A percentile compares a stretch with the other conserved stretches of the same genome.
Conservation (phyloP, 1,140 invertebrate species). For the Pristionchus pacificus region DNA sequence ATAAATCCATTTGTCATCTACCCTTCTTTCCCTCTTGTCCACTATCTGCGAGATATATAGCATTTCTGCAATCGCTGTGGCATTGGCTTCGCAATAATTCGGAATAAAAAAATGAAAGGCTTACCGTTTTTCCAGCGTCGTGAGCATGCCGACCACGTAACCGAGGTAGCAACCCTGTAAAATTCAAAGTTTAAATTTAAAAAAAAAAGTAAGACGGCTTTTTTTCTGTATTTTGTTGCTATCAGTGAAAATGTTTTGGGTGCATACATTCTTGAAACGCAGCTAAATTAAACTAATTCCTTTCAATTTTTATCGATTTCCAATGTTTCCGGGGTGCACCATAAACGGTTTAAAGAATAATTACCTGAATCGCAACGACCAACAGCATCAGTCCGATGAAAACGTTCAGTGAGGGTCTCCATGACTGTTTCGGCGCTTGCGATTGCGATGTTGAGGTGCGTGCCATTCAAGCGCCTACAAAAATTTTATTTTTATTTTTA, state of each 20-base stretch:
- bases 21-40: too few relatives aligned
- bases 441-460: too few relatives aligned
- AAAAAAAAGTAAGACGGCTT: too few relatives aligned
- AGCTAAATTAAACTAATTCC: too few relatives aligned
- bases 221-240: not conserved
- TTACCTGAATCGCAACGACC: conserved; percentile 16
- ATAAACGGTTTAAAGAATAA: not conserved
- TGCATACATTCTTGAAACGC: too few relatives aligned
- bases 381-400: conserved; percentile 25
- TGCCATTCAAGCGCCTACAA: too few relatives aligned
- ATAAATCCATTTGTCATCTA: too few relatives aligned
- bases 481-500: too few relatives aligned
- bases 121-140: conserved; percentile 27
- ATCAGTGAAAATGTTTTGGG: not conserved
- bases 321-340: too few relatives aligned
- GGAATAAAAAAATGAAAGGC: conserved; percentile 5
- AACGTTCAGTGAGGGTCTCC: not conserved
- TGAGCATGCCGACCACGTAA: conserved; percentile 29
- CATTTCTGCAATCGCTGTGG: not conserved
- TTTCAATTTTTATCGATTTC: too few relatives aligned
- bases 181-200: too few relatives aligned
- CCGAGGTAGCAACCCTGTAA: conserved; percentile 25
- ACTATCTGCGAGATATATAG: too few relatives aligned
- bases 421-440: not conserved
- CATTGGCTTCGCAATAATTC: not conserved